Conservation (phyloP, 1,140 invertebrate genomes). For the Caenorhabditis briggsae region DNA sequence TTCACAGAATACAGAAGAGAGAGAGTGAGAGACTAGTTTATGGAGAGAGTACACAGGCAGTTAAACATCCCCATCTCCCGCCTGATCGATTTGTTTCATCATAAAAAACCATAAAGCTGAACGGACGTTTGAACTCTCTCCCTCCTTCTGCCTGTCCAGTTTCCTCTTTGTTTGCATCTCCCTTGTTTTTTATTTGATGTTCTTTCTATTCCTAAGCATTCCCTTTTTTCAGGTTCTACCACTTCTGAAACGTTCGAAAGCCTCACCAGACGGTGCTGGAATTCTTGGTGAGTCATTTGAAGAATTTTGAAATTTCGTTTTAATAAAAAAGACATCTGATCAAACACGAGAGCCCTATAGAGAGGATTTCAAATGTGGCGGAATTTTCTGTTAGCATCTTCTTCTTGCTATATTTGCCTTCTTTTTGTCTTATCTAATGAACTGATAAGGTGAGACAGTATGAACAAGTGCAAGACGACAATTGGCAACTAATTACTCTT, state of each 20-base stretch:
- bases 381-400: too few species aligned
- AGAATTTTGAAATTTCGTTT: too few species aligned
- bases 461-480: background rate
- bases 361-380: too few species aligned
- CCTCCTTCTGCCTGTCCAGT: background rate
- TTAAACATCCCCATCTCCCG: background rate
- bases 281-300: slow-evolving; percentile 68
- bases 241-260: slow-evolving; percentile 78
- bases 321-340: background rate
- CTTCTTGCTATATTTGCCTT: too few species aligned
- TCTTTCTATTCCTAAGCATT: background rate
- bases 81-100: slow-evolving; percentile 22
- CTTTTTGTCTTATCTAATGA: too few species aligned
- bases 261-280: slow-evolving; percentile 79
- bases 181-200: slow-evolving; percentile 13
- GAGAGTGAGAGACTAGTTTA: slow-evolving; percentile 5
- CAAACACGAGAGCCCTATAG: background rate
- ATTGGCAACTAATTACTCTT: background rate
- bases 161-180: slow-evolving; percentile 15
- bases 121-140: slow-evolving; percentile 42
- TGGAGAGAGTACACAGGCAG: background rate
- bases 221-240: slow-evolving; percentile 78
- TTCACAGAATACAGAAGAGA: slow-evolving; percentile 14
- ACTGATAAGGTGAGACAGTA: background rate
- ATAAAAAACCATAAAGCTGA: background rate